These are phyloP conservation scores for Stigmatopora argus DNA, from an alignment of 2,113 vertebrate species.

Conservation along the genomic window DNA sequence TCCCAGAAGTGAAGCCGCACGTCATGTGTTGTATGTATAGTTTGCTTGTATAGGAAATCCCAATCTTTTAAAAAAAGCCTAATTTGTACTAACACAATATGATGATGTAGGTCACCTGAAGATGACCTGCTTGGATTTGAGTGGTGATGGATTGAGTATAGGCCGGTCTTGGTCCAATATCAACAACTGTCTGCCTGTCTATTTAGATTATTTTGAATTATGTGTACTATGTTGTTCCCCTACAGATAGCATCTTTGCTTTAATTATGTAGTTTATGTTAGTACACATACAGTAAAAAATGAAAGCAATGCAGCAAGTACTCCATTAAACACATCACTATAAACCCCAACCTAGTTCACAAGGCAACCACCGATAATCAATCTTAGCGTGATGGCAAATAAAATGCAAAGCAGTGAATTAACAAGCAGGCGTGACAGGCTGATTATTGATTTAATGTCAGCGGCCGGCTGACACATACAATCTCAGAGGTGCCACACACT, in stretches of 20 bases:
- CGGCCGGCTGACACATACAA: conserved; percentile 43
- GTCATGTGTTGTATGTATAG: conserved; percentile 23
- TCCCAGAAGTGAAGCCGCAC: conserved; percentile 11
- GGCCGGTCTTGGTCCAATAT: background rate
- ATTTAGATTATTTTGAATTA: background rate
- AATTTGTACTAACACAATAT: conserved; percentile 32
- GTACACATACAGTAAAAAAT: conserved; percentile 38
- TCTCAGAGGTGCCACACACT: conserved; percentile 51
- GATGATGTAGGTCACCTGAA: conserved; percentile 22
- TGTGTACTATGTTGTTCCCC: background rate
- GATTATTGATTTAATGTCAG: conserved; percentile 71
- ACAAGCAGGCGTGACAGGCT: conserved; percentile 55
- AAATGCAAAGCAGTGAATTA: conserved; percentile 60
- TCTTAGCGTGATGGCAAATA: conserved; percentile 47
- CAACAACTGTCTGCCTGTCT: background rate
- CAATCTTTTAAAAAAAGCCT: conserved; percentile 18
- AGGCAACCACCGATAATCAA: conserved; percentile 61
- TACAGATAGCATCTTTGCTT: background rate
- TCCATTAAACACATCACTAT: conserved; percentile 55
- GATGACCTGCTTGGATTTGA: conserved; percentile 4
- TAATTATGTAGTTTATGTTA: conserved; percentile 27
- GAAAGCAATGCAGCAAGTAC: conserved; percentile 34
- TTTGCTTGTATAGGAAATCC: conserved; percentile 19
- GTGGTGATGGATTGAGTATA: background rate
- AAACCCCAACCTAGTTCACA: conserved; percentile 52